Conservation (phyloP, 2,113 vertebrate species). For the Lanius collurio region DNA sequence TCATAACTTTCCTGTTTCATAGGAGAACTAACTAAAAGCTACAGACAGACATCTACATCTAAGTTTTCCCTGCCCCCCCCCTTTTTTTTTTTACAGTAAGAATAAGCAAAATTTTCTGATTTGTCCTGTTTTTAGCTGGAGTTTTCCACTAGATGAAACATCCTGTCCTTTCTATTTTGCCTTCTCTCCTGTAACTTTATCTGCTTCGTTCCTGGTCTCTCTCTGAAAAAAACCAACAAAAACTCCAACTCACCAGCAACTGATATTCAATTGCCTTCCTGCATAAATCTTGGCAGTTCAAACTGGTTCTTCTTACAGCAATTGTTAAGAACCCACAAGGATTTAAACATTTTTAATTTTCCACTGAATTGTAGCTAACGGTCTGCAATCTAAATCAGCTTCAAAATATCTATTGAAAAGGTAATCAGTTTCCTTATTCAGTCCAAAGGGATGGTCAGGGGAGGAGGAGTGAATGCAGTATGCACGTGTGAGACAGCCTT, state of each 20-base stretch:
- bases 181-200: background rate
- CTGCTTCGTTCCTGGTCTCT: background rate
- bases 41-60: background rate
- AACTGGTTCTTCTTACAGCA: background rate
- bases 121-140: background rate
- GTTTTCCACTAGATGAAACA: background rate
- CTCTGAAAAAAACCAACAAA: background rate
- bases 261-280: background rate
- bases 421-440: background rate
- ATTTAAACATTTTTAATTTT: background rate
- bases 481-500: rapidly evolving
- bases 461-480: background rate
- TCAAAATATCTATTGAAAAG: background rate
- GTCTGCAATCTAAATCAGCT: background rate
- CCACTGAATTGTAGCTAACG: background rate
- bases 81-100: background rate
- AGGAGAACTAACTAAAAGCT: background rate
- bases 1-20: background rate
- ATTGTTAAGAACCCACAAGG: background rate
- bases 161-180: background rate
- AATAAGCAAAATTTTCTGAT: background rate
- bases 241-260: background rate
- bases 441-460: background rate
- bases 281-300: background rate
- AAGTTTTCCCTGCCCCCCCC: background rate